Evolutionary conservation across 2,888 invertebrate genomes (phyloP), one percentile per base, ranked within the genome.

Genomic region (Hyppa rectilinea): DNA sequence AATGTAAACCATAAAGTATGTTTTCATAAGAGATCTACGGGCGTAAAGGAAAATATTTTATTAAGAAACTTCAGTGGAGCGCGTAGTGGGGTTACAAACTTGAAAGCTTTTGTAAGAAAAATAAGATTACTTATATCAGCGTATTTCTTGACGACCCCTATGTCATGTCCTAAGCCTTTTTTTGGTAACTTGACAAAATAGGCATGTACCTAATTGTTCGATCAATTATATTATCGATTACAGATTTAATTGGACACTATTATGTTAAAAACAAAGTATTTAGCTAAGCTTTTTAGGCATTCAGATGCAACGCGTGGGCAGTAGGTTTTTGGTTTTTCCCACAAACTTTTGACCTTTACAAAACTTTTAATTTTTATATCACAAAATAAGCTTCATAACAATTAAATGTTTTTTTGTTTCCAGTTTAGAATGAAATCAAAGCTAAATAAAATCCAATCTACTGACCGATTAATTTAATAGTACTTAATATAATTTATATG

Each of bases 1-100:
- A 31, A 60, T n/a, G 45, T 31, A 65, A 69, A 65, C 47, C 60
- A 29, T 26, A 68, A 58, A 69, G 53, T 61, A 56, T 74, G 53
- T 69, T 71, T 73, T 72, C 53, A 20, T 75, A 75, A 45, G 20
- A 73, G 47, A 82, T 73, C 49, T 72, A n/a, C 55, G 59, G 9
- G 36, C 71, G 82, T 82, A 73, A 81, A 81, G 80, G 70, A 80
- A 75, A 81, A 82, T 70, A 75, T 80, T 81, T 82, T 86, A 86
- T 85, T 86, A 85, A 81, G 82, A 88, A 89, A 88, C 87, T 66
- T 80, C 89, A 88, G 80, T 85, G 84, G 75, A 88, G 87, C 88
- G 85, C 69, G 82, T 84, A 86, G 80, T 84, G 80, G 83, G 87
- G 81, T 85, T 86, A 74, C 75, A 84, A 83, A 85, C 83, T 87